Evolutionary conservation across 2,888 invertebrate species (phyloP), one percentile per base, ranked within the genome.

Genomic region (Synanthedon myopaeformis): DNA sequence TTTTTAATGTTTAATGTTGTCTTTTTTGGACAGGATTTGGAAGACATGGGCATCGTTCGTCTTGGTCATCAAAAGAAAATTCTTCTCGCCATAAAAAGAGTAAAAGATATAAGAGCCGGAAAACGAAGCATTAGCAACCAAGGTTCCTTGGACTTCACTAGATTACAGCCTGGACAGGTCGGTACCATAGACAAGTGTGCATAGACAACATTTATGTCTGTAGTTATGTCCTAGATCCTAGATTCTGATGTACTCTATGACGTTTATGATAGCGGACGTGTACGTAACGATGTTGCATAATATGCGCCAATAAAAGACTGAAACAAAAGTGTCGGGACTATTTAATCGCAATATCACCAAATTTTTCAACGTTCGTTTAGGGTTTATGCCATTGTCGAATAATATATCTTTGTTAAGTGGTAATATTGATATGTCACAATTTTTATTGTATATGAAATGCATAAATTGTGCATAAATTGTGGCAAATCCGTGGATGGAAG

Each of bases 11-110:
- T n/a, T n/a, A n/a, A n/a, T n/a, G n/a, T n/a, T n/a, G n/a, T n/a
- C n/a, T n/a, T n/a, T n/a, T n/a, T n/a, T n/a, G n/a, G n/a, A 23
- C 75, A 87, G 85, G 99, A 99, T 87, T 91, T 99, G 74, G 99
- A 99, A 88, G 99, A 99, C 74, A 97, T 99, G 79, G 96, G 96
- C 55, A 95, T 96, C 69, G 94, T 96, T 23, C 93, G 95, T 70
- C 86, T 96, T 72, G 99, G 99, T 42, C 99, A 99, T 79, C 98
- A 99, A 88, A 99, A 99, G 90, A 97, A 98, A 89, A 94, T 99
- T 64, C 91, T 97, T 73, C 89, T 99, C 72, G 99, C 99, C 58
- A 97, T 99, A 66, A 98, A 98, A 82, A 91, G 98, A 78, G 93
- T 99, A 53, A 97, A 98, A 83, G 96, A 97, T 75, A 95, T 96